Base-by-base conservation (phyloP, 2,113 vertebrate species). In the Gavia stellata region DNA sequence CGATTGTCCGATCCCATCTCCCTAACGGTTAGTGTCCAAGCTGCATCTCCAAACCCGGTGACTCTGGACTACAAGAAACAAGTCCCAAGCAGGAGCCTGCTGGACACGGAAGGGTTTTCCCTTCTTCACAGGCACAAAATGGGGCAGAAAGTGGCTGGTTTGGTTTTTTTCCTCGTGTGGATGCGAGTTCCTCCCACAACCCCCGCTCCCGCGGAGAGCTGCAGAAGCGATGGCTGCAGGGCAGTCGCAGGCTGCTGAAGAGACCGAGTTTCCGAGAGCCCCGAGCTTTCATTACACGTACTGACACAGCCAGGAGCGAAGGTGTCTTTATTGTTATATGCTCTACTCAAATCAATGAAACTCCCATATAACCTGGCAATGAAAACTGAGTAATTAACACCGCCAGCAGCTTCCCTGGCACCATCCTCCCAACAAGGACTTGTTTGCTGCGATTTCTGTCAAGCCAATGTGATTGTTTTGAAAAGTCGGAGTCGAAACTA, bases 1-100 rank as follows among this genome's bases (percentile, higher is more conserved):
- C 6, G 24, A 50, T 63, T 3, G 0, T 3, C 56, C 8, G 2
- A 2, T 52, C 12, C 55, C 23, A 9, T 2, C 61, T 65, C 29
- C 23, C 49, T 14, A 6, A 44, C 1, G 10, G 47, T 50, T 13
- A 6, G 23, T 3, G 44, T 40, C 66, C n/a, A 9, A 53, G 74
- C 70, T 65, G 53, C 10, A 42, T 4, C 24, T 59, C 86, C 81
- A 65, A 58, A 75, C 28, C 28, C 47, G 24, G 44, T 3, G 47
- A 45, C 47, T 52, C 31, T 16, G 9, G 6, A 10, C 47, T 36
- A 29, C 40, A n/a, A 0, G 6, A 31, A 21, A 67, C 23, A 40
- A 17, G 21, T 42, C 84, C 70, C 50, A 28, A 2, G 31, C 0
- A 1, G 29, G 28, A 50, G 79, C 58, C 29, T 13, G 19, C 14